Conservation (phyloP, 2,113 vertebrate species). For the Pyxicephalus adspersus region DNA sequence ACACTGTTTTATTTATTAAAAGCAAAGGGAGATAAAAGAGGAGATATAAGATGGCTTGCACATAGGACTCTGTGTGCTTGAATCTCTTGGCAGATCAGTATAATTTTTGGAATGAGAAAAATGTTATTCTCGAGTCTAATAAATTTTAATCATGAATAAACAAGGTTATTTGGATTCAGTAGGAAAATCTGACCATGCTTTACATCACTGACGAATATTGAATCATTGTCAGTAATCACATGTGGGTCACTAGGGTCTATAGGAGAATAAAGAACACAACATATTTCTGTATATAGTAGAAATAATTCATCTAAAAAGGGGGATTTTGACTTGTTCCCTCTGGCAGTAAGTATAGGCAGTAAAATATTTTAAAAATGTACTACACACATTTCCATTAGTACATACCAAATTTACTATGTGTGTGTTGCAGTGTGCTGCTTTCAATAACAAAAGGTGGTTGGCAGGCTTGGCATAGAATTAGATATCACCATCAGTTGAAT, state of each 20-base stretch:
- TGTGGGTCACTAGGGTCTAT: slow-evolving; percentile 27
- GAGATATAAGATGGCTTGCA: not conserved
- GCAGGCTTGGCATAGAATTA: too few relatives aligned
- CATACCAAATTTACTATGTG: too few relatives aligned
- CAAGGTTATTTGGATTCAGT: not conserved
- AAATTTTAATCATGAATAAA: slow-evolving; percentile 8
- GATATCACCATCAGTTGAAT: too few relatives aligned
- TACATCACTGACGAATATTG: not conserved
- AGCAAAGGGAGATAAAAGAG: not conserved
- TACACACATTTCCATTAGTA: too few relatives aligned
- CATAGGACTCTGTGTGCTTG: not conserved
- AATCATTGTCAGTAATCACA: slow-evolving; percentile 30
- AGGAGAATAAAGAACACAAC: not conserved
- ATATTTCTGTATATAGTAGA: slow-evolving; percentile 12
- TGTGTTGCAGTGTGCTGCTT: too few relatives aligned
- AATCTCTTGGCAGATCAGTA: not conserved
- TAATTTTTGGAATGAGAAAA: slow-evolving; percentile 21
- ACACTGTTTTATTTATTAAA: not conserved
- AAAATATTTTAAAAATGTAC: not conserved
- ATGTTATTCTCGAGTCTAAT: slow-evolving; percentile 8
- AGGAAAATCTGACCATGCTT: slow-evolving; percentile 1
- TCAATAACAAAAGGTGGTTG: too few relatives aligned
- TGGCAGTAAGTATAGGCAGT: slow-evolving; percentile 7
- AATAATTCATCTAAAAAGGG: slow-evolving; percentile 25
- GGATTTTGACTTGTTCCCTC: slow-evolving; percentile 13